Evolutionary conservation across 2,797 vertebrate genomes (phyloP), one percentile per base, ranked within the genome.

Genomic region (Alfaro cultratus): DNA sequence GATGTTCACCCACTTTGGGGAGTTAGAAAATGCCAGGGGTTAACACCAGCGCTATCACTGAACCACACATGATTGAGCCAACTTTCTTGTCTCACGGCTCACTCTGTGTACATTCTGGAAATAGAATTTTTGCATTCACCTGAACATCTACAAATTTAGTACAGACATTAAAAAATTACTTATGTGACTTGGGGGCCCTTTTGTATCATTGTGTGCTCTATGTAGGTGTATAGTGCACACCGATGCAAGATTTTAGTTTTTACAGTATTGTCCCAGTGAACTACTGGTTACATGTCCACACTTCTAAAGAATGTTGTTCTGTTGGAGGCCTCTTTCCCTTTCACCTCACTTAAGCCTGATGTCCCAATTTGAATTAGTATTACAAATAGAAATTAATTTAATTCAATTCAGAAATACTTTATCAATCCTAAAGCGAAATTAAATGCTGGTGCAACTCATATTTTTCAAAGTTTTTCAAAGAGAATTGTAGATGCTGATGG

Each of bases 11-110:
- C 73, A 84, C 86, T 10, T 73, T 84, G 49, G 88, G 86, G 90
- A 90, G 75, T 86, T 87, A 79, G 77, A 88, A 81, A 82, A 85
- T 13, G 15, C 41, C 81, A 89, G 73, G 82, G 80, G 79, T 90
- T 85, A 78, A 81, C 84, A 86, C 74, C 79, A 82, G 83, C 73
- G 72, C 79, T 34, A 23, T 81, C 86, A 73, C 75, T 91, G 86
- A 91, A 92, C 89, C 86, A 80, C 53, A 89, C 83, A 79, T 70
- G 80, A 89, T 77, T 68, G 60, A 86, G 29, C 43, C 47, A 77
- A 83, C 67, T 83, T 88, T 76, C 64, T 70, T 43, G 36, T 84
- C 70, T 84, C 47, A 10, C 39, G 72, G 78, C 79, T 75, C 83
- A 85, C 57, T 79, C 78, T 85, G 73, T 57, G 53, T 62, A 76